Percentiles rank a stretch among this genome's conserved stretches.
phyloP scores from a whole-genome alignment of 2,113 vertebrate species.

The Melozone crissalis region DNA sequence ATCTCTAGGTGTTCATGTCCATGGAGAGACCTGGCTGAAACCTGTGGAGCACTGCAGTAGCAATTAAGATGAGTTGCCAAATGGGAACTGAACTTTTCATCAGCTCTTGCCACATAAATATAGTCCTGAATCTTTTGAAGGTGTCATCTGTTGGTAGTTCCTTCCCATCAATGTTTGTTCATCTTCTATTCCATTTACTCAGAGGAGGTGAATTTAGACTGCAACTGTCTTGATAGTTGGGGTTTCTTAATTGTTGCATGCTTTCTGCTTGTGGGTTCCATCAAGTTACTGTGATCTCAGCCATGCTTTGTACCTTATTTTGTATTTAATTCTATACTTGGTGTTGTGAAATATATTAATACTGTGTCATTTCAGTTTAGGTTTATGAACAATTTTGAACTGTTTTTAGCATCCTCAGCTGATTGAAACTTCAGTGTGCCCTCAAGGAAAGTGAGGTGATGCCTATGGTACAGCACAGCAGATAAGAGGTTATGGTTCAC shows the following conservation, averaged over 20 bases:
- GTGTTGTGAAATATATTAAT: background rate
- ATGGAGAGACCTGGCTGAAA: background rate
- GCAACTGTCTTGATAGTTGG: background rate
- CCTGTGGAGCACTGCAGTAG: background rate
- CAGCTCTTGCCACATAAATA: background rate
- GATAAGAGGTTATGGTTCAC: background rate
- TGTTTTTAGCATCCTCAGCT: background rate
- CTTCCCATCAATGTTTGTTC: background rate
- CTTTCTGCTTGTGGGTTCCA: background rate
- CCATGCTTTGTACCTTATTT: background rate
- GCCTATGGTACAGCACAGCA: background rate
- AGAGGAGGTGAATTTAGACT: conserved; percentile 27
- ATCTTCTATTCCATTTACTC: background rate
- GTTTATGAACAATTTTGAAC: background rate
- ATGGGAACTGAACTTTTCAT: background rate
- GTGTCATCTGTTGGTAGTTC: background rate
- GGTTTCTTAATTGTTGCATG: background rate
- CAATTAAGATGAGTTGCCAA: background rate
- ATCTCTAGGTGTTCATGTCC: background rate
- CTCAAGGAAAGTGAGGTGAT: background rate
- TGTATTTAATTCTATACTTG: background rate
- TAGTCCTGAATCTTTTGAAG: background rate
- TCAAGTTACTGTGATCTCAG: background rate
- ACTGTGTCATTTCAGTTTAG: background rate
- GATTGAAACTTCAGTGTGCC: background rate